Percentiles rank a stretch among this genome's conserved stretches.
These are phyloP conservation scores for Tinea pellionella DNA, from an alignment of 2,888 invertebrate species.

Conservation along the genomic window DNA sequence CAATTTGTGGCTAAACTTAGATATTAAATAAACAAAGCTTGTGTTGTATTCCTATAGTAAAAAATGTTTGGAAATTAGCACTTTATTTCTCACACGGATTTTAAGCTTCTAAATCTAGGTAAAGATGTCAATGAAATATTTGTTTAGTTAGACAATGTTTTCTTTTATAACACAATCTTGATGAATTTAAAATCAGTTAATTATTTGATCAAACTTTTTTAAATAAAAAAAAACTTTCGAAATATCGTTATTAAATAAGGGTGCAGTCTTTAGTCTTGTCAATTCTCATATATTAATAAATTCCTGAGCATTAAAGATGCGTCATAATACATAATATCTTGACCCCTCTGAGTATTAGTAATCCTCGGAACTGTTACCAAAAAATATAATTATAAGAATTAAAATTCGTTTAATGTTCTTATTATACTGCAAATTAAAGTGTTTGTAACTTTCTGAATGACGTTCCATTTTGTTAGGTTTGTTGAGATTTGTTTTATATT, in stretches of 20 bases:
- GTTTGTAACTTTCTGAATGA: neutral
- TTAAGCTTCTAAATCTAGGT: neutral
- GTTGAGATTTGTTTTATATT: no score
- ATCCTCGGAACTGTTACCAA: neutral
- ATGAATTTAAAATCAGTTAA: neutral
- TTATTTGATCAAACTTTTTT: neutral
- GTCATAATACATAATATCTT: neutral
- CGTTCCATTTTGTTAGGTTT: neutral
- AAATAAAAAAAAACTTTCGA: neutral
- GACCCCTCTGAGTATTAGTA: neutral
- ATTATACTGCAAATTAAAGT: constrained; percentile 3
- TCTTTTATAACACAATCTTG: neutral
- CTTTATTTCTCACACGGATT: neutral
- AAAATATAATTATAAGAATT: constrained; percentile 5
- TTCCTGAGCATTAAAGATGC: neutral
- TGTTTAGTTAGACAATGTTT: neutral
- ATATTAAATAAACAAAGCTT: neutral
- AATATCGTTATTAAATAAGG: neutral
- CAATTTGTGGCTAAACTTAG: constrained; percentile 4
- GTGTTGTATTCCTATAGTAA: neutral
- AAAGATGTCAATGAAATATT: neutral
- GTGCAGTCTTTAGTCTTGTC: neutral
- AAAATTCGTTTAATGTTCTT: constrained; percentile 4
- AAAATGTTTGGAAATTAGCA: neutral
- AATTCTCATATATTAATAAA: neutral